Base-by-base conservation (phyloP, 2,797 vertebrate genomes). In the Limnodromus scolopaceus region DNA sequence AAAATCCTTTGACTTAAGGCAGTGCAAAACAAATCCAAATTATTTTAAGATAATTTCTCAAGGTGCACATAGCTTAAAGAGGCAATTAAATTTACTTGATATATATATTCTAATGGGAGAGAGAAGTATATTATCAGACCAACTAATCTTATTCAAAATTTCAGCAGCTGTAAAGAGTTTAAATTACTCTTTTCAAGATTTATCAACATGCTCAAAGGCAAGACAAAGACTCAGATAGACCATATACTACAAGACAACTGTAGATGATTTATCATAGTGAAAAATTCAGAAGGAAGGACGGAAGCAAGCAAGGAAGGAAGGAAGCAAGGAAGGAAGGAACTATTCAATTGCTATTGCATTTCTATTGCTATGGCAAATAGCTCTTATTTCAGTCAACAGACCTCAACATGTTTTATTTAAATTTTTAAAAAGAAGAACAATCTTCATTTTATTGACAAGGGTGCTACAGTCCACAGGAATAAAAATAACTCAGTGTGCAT, bases 91-190 rank as follows among this genome's bases (percentile, higher is more conserved):
- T 94, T 87, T 91, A 92, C 87, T 87, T 78, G 43, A 91, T 89
- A 87, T 70, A 65, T n/a, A 81, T 46, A 78, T 65, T 81, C 41
- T 65, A 89, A 84, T 54, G 45, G 39, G 63, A 92, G 15, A 84
- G 49, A 91, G 46, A 92, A 87, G 15, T 70, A 51, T 84, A 41
- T 80, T 96, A 93, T 76, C 89, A 89, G 66, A 72, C 51, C 34
- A 84, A 94, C 36, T 39, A 91, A 96, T 89, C 89, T 89, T 69
- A 86, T 84, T 91, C 93, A 93, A 71, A 90, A 76, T 84, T 90
- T 84, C 65, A 92, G 65, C 25, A 92, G 70, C 74, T 86, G 39
- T 84, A 61, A 86, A 95, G 77, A 86, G 71, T 75, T 92, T 70
- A 86, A 83, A 92, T 84, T 84, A 84, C 36, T 88, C 53, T 83